Evolutionary conservation across 2,113 vertebrate species (phyloP), one percentile per base, ranked within the genome.

Genomic region (Salvelinus alpinus): DNA sequence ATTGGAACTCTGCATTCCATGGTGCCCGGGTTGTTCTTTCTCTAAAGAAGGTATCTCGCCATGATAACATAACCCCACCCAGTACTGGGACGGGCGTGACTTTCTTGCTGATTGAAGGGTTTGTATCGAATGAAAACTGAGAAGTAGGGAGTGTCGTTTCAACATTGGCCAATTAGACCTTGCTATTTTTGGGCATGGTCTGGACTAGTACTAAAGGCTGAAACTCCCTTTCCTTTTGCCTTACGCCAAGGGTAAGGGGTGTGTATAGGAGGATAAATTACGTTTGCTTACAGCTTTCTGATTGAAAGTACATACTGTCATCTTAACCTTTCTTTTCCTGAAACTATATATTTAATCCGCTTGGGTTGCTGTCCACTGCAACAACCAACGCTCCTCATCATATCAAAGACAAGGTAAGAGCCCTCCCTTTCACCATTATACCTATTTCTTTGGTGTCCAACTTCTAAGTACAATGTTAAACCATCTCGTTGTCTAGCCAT

Each of bases 211-310:
- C 87, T 87, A 86, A 89, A 78, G n/a, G 20, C 20, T 18, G 2
- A 27, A 1, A 80, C 38, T 16, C 72, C 73, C 78, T 76, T 84
- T 75, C 73, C 71, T 82, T 73, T 80, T 71, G 90, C 93, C 91
- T 93, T 88, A 88, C 84, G 72, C 93, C 90, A 81, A 91, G 94
- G 93, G 93, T 93, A 89, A 88, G 93, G 93, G 91, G 90, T 94
- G 93, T 94, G 93, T 92, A 82, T 74, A 89, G 89, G 85, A 74
- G 84, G 38, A 54, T 0, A 81, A 64, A 69, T 54, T 73, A 87
- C 31, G 79, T 81, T 72, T 80, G 92, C 94, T 92, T 94, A 91
- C 92, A 93, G 90, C 88, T 83, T 83, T 87, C 71, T 86, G 87
- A 31, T 72, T 16, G 25, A 84, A 88, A 89, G 82, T 84, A 76